These are phyloP conservation scores for Porites divaricata DNA, from an alignment of 92 coral and sea anemone species.

Conservation along the genomic window DNA sequence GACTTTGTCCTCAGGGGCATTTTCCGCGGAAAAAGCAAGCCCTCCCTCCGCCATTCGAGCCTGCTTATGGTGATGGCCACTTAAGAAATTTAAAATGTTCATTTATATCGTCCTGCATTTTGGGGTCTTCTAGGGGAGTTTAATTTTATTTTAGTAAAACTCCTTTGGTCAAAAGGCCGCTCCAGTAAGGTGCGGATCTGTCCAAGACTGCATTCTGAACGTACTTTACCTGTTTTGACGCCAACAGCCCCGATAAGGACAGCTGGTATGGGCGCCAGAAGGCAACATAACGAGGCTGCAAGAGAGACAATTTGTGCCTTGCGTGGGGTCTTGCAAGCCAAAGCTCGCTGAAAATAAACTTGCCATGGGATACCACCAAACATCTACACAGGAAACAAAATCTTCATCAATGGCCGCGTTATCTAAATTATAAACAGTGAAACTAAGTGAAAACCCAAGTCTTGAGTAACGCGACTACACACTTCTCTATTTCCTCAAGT, in stretches of 20 bases:
- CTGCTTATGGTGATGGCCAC: no score
- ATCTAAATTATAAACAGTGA: no score
- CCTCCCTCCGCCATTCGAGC: no score
- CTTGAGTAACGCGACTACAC: no score
- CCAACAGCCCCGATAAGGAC: slow-evolving; percentile 92
- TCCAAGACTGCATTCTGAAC: not conserved
- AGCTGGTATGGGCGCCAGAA: slow-evolving; percentile 87
- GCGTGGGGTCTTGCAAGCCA: slow-evolving; percentile 79
- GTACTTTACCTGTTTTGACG: slow-evolving; percentile 73
- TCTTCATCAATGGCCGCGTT: not conserved
- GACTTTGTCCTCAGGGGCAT: no score
- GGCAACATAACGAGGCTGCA: slow-evolving; percentile 81
- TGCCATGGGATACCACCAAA: slow-evolving; percentile 98
- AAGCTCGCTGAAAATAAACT: slow-evolving; percentile 90
- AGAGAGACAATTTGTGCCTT: slow-evolving; percentile 79
- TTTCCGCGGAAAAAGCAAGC: no score
- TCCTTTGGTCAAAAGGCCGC: not conserved
- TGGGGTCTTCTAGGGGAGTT: not conserved
- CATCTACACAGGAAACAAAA: slow-evolving; percentile 45
- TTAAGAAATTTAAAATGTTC: no score
- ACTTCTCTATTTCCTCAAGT: no score
- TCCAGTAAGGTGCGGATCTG: no score
- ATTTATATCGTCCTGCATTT: no score
- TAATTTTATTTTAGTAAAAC: not conserved
- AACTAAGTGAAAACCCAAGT: no score